phyloP scores from a whole-genome alignment of 92 coral and sea anemone species.

The Zoanthus sociatus region DNA sequence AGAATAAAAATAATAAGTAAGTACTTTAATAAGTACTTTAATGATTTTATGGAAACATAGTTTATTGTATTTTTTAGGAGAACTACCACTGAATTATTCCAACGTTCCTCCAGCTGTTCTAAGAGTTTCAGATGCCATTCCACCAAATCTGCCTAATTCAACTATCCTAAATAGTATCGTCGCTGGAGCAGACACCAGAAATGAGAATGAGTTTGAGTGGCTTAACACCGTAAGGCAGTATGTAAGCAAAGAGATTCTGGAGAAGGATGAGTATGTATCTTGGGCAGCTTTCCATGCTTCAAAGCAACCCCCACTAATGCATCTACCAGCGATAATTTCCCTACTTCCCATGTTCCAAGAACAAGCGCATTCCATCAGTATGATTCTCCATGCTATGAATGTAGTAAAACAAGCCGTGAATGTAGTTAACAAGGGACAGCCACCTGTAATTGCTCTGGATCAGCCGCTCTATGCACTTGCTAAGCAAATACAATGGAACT shows the following conservation, averaged over 20 bases:
- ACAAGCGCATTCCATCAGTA: constrained; percentile 13
- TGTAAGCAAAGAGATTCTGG: background rate
- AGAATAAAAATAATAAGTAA: too few relatives aligned
- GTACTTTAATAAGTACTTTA: too few relatives aligned
- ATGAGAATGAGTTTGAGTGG: background rate
- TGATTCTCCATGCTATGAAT: constrained; percentile 41
- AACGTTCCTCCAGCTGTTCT: background rate
- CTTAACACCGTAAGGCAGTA: background rate
- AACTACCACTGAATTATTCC: background rate
- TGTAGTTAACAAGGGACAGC: background rate
- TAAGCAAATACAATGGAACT: constrained; percentile 55
- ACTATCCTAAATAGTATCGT: background rate
- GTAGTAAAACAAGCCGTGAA: background rate
- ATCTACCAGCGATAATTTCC: background rate
- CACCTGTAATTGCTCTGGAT: constrained; percentile 27
- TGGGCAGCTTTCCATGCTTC: constrained; percentile 38
- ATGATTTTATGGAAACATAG: too few relatives aligned
- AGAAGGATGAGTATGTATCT: background rate
- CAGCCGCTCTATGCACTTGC: constrained; percentile 59
- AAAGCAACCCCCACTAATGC: background rate
- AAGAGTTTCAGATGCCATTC: background rate
- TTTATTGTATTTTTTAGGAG: background rate
- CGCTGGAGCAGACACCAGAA: background rate
- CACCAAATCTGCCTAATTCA: background rate
- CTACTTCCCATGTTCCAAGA: constrained; percentile 30